phyloP scores from a whole-genome alignment of 2,797 vertebrate genomes.

The Betta splendens region DNA sequence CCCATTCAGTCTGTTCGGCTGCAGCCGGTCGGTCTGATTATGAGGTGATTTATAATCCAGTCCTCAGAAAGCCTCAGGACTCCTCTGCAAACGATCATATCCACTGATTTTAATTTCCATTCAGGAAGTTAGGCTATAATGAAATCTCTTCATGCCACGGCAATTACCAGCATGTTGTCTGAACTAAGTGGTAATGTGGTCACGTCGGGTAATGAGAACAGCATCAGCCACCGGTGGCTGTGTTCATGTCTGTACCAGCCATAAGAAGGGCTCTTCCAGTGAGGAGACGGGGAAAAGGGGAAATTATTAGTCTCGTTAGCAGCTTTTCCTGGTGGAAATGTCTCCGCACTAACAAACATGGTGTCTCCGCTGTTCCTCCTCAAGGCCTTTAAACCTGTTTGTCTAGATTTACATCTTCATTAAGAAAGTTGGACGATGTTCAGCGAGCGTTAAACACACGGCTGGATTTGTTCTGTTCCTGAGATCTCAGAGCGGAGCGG shows the following conservation, averaged over 20 bases:
- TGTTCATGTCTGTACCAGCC: neutral
- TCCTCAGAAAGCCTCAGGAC: constrained; percentile 43
- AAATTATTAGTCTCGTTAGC: too few relatives aligned
- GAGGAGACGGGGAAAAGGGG: too few relatives aligned
- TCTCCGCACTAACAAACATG: too few relatives aligned
- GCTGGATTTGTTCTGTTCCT: neutral
- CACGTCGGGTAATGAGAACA: constrained; percentile 31
- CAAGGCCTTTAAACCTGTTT: neutral
- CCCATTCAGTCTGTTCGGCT: neutral
- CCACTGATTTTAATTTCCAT: constrained; percentile 48
- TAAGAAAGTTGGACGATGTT: neutral
- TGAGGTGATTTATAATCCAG: constrained; percentile 50
- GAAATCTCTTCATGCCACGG: constrained; percentile 32
- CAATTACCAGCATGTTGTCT: constrained; percentile 35
- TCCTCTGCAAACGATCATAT: constrained; percentile 46
- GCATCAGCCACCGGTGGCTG: neutral
- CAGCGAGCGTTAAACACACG: neutral
- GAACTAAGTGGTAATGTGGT: constrained; percentile 7
- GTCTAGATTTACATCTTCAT: neutral
- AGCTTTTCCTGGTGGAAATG: too few relatives aligned
- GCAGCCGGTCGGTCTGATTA: constrained; percentile 48
- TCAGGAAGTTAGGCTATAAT: constrained; percentile 39
- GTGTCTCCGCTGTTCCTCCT: too few relatives aligned
- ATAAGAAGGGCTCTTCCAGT: too few relatives aligned
- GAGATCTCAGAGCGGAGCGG: neutral